Evolutionary conservation across 2,888 invertebrate species (phyloP).

Genomic region (Erebia ligea): DNA sequence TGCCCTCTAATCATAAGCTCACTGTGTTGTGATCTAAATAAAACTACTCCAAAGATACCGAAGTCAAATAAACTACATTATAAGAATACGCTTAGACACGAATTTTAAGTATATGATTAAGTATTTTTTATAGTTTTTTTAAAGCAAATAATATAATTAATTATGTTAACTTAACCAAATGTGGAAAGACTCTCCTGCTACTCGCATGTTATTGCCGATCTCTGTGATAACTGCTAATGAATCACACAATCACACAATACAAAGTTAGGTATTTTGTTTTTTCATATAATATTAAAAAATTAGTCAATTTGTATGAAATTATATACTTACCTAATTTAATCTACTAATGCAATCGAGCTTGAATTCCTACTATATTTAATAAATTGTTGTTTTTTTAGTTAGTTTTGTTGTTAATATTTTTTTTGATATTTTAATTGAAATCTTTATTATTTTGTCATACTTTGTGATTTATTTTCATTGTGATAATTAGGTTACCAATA

Average conservation of each 20-base stretch:
- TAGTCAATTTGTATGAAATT: constrained; percentile 54
- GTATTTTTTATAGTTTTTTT: background rate
- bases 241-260: constrained; percentile 60
- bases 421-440: constrained; percentile 41
- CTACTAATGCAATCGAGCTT: constrained; percentile 62
- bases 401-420: constrained; percentile 43
- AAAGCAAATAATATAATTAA: background rate
- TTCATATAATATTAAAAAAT: constrained; percentile 47
- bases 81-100: background rate
- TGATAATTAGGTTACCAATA: constrained; percentile 58
- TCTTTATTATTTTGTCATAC: constrained; percentile 34
- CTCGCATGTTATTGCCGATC: constrained; percentile 46
- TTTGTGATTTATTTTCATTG: constrained; percentile 42
- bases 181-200: constrained; percentile 37
- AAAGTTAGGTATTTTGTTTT: constrained; percentile 55
- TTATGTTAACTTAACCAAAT: background rate
- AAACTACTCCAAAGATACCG: background rate
- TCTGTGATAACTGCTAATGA: constrained; percentile 51
- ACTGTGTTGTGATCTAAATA: background rate
- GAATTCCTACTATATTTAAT: constrained; percentile 44
- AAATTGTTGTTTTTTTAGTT: constrained; percentile 30
- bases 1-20: no score
- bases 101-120: no score
- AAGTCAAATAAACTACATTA: background rate
- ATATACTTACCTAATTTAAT: constrained; percentile 42